Evolutionary conservation across 2,888 invertebrate species (phyloP).

Genomic region (Proisotoma minuta): DNA sequence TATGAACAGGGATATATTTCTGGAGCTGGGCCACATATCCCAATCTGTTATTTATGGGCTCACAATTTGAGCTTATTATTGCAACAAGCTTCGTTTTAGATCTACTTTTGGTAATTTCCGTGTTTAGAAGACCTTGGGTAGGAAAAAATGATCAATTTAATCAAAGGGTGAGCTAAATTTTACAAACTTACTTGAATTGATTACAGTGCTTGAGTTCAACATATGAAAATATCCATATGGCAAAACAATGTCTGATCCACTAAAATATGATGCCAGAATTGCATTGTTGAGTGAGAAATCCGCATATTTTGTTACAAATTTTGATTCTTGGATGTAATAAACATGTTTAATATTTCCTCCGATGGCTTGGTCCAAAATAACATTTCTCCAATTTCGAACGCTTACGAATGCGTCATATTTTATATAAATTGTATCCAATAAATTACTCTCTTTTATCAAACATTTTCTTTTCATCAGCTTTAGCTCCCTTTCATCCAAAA

Average conservation of each 20-base stretch:
- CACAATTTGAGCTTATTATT: conserved; percentile 16
- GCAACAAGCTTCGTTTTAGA: conserved; percentile 18
- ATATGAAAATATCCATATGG: conserved; percentile 14
- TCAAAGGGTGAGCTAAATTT: background rate
- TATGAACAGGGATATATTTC: conserved; percentile 48
- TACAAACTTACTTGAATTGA: background rate
- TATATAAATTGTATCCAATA: conserved; percentile 1
- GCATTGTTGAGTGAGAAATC: conserved; percentile 22
- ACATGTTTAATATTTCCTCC: conserved; percentile 8
- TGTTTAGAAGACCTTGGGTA: background rate
- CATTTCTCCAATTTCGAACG: conserved; percentile 18
- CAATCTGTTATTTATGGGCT: conserved; percentile 11
- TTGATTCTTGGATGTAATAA: conserved; percentile 22
- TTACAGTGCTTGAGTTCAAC: background rate
- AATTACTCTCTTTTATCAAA: conserved; percentile 11
- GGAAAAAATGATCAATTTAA: background rate
- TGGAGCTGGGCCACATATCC: conserved; percentile 46
- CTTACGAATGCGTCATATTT: conserved; percentile 16
- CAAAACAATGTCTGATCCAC: conserved; percentile 13
- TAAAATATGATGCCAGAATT: conserved; percentile 19
- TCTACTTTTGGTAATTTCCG: background rate
- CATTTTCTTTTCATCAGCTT: conserved; percentile 13
- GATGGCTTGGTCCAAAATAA: conserved; percentile 15
- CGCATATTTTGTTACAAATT: conserved; percentile 16
- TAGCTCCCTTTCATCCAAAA: background rate